A percentile compares a stretch with the other conserved stretches of the same genome.
phyloP scores from a whole-genome alignment of 2,113 vertebrate genomes.

The Conger conger region DNA sequence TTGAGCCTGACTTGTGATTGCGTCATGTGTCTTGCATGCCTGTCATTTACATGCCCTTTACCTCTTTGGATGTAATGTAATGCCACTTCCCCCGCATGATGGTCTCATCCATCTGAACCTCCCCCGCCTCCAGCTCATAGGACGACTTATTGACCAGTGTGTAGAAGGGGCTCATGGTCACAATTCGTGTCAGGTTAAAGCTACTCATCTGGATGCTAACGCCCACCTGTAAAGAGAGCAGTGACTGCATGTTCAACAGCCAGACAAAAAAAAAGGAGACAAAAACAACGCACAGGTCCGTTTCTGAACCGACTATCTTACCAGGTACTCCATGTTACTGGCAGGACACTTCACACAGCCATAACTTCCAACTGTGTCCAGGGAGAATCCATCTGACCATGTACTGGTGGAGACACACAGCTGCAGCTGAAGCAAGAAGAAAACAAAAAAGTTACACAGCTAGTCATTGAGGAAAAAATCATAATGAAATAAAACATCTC shows the following conservation, averaged over 20 bases:
- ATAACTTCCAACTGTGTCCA: constrained; percentile 94
- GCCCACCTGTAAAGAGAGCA: constrained; percentile 75
- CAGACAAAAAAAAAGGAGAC: background rate
- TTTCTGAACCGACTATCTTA: constrained; percentile 50
- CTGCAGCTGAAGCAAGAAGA: constrained; percentile 77
- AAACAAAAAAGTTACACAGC: background rate
- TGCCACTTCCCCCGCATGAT: constrained; percentile 78
- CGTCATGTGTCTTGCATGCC: background rate
- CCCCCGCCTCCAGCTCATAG: constrained; percentile 89
- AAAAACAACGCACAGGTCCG: background rate
- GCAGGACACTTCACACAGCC: constrained; percentile 90
- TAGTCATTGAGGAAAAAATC: background rate
- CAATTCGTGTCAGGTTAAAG: constrained; percentile 88
- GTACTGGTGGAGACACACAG: constrained; percentile 88
- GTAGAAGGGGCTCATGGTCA: constrained; percentile 92
- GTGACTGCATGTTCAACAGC: background rate
- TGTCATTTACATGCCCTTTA: constrained; percentile 41
- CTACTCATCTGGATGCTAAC: constrained; percentile 95
- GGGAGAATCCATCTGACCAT: constrained; percentile 88
- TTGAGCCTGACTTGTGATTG: background rate
- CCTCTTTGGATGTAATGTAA: constrained; percentile 85
- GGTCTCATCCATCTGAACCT: constrained; percentile 66
- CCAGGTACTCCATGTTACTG: constrained; percentile 84
- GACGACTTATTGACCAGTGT: constrained; percentile 88
- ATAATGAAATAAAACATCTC: background rate